phyloP scores from a whole-genome alignment of 2,113 vertebrate genomes.

The Neolamprologus cancellatus region DNA sequence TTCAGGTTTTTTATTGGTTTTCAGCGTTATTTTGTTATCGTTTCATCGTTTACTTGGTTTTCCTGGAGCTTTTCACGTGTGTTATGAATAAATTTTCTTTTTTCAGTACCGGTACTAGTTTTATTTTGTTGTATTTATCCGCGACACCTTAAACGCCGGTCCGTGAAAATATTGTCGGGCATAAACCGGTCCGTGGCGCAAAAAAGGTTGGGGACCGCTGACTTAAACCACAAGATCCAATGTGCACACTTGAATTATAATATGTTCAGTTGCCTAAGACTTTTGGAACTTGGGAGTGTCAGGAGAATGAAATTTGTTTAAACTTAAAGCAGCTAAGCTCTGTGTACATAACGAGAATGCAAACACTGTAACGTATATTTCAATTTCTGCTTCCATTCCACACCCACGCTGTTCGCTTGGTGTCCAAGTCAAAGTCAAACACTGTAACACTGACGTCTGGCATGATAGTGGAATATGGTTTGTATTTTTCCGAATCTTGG shows the following conservation, averaged over 20 bases:
- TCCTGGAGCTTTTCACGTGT: no score
- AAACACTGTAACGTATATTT: neutral
- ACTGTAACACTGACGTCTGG: neutral
- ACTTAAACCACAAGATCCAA: neutral
- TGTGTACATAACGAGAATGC: neutral
- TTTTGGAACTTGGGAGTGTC: neutral
- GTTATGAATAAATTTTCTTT: no score
- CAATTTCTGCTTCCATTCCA: neutral
- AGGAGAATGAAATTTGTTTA: neutral
- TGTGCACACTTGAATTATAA: neutral
- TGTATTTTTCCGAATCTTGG: neutral
- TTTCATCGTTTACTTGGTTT: no score
- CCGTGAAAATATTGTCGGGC: no score
- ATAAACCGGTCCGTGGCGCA: no score
- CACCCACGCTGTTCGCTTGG: neutral
- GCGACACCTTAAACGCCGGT: no score
- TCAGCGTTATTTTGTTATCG: no score
- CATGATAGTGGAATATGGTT: neutral
- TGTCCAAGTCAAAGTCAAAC: neutral
- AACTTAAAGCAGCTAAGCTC: neutral
- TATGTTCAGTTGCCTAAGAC: neutral
- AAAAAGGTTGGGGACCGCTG: rapidly evolving
- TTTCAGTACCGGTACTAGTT: no score
- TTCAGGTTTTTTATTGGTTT: no score
- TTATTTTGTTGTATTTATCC: no score